Percentiles rank a stretch among this genome's conserved stretches.
Evolutionary conservation across 2,113 vertebrate genomes (phyloP).

Genomic region (Tupaia chinensis): DNA sequence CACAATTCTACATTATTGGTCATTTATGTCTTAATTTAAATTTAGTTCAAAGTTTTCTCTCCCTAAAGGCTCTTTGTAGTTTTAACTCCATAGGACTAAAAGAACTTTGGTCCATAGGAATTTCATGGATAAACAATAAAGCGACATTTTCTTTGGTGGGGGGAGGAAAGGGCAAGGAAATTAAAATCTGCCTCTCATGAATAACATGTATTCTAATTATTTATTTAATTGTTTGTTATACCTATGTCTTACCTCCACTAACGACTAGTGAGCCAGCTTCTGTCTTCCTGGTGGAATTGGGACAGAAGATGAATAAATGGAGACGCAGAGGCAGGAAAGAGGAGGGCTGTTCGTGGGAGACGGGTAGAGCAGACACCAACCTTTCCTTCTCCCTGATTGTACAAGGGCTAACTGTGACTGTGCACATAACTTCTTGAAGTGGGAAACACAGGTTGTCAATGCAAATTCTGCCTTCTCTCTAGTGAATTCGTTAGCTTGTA

Average conservation of each 20-base stretch:
- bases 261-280: background rate
- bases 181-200: background rate
- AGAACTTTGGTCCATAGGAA: background rate
- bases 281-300: background rate
- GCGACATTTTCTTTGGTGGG: background rate
- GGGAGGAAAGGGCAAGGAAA: background rate
- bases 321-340: background rate
- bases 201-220: background rate
- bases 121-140: slow-evolving; percentile 36
- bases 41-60: slow-evolving; percentile 41
- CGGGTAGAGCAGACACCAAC: background rate
- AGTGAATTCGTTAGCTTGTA: slow-evolving; percentile 15
- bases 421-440: background rate
- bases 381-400: background rate
- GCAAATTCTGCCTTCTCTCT: background rate
- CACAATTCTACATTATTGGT: slow-evolving; percentile 37
- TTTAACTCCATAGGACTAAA: slow-evolving; percentile 29
- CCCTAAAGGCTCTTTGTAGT: background rate
- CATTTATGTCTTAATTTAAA: slow-evolving; percentile 51
- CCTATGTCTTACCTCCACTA: background rate
- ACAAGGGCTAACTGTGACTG: background rate
- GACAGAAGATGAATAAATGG: background rate
- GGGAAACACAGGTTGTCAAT: background rate
- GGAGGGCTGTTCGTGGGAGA: background rate
- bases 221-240: background rate